Base-by-base conservation (phyloP, 2,113 vertebrate species). In the Datnioides undecimradiatus region DNA sequence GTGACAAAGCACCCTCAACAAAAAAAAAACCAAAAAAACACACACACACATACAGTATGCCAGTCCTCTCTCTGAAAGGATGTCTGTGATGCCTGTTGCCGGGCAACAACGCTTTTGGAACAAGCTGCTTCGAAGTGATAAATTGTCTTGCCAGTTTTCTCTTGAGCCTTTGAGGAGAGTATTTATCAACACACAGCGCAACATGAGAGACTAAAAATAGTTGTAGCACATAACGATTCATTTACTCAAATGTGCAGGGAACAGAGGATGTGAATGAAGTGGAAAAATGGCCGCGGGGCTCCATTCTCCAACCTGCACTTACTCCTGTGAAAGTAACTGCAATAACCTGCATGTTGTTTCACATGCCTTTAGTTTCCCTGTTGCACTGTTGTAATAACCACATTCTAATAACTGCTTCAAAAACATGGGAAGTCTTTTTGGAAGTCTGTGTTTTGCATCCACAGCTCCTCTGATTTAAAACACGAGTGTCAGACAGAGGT, bases 21-120 rank as follows among this genome's bases (percentile, higher is more conserved):
- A 58, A n/a, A n/a, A n/a, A n/a, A n/a, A n/a, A n/a, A n/a, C n/a
- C n/a, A n/a, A n/a, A n/a, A n/a, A 69, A 69, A 36, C 52, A 21
- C 25, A 45, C 52, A 71, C 23, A 43, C 31, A 63, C 43, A 76
- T n/a, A n/a, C n/a, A n/a, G n/a, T n/a, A n/a, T n/a, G n/a, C n/a
- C n/a, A n/a, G n/a, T 19, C 38, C 10, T 68, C 16, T 49, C 29
- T 48, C 29, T n/a, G n/a, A 36, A 27, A 73, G 29, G 34, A 80
- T 72, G 64, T 80, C 62, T 71, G 34, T 51, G 57, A 62, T 68
- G 55, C 57, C 19, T 65, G 89, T 88, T 88, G 55, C 87, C 27
- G 1, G 65, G 88, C 84, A 90, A 88, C 88, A 75, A n/a, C 3
- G 7, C 27, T 72, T 66, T 36, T 65, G 8, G 36, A 83, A 54